Conservation (phyloP, 2,888 invertebrate genomes). For the Phyllotreta striolata region DNA sequence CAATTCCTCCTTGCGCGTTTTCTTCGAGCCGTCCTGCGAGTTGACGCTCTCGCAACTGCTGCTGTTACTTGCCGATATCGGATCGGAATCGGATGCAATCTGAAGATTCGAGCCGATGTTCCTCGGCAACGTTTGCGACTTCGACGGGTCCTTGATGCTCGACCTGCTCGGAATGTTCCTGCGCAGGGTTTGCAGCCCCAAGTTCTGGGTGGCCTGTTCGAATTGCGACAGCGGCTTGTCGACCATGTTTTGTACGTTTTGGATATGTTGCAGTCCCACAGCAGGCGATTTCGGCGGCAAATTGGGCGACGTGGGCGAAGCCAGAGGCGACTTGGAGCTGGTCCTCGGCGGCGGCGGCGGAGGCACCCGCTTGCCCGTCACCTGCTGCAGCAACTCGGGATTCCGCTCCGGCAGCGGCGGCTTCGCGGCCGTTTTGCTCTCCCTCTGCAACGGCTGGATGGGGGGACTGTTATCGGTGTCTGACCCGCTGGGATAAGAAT, state of each 20-base stretch:
- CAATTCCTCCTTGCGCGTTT: constrained; percentile 74
- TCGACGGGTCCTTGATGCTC: constrained; percentile 56
- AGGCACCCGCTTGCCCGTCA: constrained; percentile 73
- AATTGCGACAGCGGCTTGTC: constrained; percentile 58
- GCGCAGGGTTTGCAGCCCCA: constrained; percentile 60
- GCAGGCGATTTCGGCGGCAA: constrained; percentile 68
- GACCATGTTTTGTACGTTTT: constrained; percentile 59
- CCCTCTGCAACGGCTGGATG: constrained; percentile 67
- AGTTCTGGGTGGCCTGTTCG: constrained; percentile 60
- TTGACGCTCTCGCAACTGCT: constrained; percentile 81
- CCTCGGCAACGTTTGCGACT: constrained; percentile 60
- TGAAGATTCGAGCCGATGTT: constrained; percentile 60
- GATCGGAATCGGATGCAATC: constrained; percentile 50
- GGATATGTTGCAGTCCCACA: constrained; percentile 58
- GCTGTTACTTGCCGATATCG: constrained; percentile 69
- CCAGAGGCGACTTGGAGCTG: constrained; percentile 85
- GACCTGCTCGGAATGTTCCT: constrained; percentile 57
- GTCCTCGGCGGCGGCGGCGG: constrained; percentile 94
- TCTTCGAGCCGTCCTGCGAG: constrained; percentile 73
- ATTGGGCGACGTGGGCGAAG: constrained; percentile 81
- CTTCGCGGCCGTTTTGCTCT: constrained; percentile 67
- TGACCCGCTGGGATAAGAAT: constrained; percentile 86
- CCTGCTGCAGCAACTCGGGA: constrained; percentile 77
- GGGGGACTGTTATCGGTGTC: constrained; percentile 82
- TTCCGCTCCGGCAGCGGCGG: constrained; percentile 86